These are phyloP conservation scores for Lithodes maja DNA, from an alignment of 2,888 invertebrate species.

Conservation along the genomic window DNA sequence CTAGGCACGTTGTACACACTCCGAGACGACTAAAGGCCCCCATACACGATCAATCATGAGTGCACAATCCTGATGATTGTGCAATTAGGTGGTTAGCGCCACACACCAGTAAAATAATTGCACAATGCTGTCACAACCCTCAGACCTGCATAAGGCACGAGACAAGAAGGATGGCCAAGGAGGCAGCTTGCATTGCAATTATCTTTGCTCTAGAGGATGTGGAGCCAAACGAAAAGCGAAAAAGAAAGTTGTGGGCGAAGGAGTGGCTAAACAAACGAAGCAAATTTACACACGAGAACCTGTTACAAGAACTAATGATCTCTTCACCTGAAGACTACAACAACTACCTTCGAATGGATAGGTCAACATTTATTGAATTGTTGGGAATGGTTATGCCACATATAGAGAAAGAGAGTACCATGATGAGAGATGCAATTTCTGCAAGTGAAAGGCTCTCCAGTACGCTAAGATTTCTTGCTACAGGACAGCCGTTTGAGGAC, in stretches of 20 bases:
- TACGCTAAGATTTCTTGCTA: background rate
- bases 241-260: slow-evolving; percentile 10
- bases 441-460: slow-evolving; percentile 20
- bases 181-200: no score
- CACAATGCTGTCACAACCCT: no score
- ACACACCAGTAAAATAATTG: no score
- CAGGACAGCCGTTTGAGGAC: slow-evolving; percentile 7
- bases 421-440: slow-evolving; percentile 12
- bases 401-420: background rate
- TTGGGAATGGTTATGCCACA: background rate
- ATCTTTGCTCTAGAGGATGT: no score
- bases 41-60: no score
- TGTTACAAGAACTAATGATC: background rate
- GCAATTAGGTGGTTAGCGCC: no score
- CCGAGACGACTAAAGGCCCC: no score
- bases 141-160: no score
- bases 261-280: background rate
- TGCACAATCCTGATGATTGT: no score
- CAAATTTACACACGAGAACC: background rate
- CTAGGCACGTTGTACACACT: no score
- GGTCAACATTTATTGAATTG: slow-evolving; percentile 4
- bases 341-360: background rate
- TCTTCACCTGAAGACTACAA: background rate
- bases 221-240: background rate
- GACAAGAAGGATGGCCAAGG: no score